phyloP scores from a whole-genome alignment of 2,113 vertebrate genomes.

The Xiphias gladius region DNA sequence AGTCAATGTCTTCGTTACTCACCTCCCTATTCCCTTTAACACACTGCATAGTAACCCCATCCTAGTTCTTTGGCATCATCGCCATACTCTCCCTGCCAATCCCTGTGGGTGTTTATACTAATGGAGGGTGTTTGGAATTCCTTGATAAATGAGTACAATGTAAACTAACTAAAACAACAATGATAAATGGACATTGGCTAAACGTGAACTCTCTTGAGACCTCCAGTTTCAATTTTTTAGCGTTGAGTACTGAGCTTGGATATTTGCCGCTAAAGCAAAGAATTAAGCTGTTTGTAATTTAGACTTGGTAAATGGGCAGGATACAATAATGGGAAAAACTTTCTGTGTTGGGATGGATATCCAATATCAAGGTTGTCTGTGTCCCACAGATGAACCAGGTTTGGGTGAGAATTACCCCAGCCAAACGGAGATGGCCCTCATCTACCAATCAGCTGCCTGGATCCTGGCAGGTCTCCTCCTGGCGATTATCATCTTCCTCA shows the following conservation, averaged over 20 bases:
- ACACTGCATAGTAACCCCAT: background rate
- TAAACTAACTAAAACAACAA: slow-evolving; percentile 28
- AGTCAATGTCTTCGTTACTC: background rate
- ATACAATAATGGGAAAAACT: background rate
- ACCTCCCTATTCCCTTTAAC: background rate
- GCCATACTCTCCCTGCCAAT: slow-evolving; percentile 8
- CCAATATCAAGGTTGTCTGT: slow-evolving; percentile 1
- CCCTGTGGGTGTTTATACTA: slow-evolving; percentile 27
- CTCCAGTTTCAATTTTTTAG: slow-evolving; percentile 15
- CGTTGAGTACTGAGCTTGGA: background rate
- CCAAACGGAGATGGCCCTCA: slow-evolving; percentile 82
- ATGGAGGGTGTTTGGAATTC: background rate
- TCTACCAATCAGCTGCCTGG: slow-evolving; percentile 89
- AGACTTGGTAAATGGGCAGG: slow-evolving; percentile 5
- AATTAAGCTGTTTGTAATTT: slow-evolving; percentile 31
- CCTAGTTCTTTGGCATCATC: slow-evolving; percentile 16
- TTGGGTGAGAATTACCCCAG: slow-evolving; percentile 72
- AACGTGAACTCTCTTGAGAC: slow-evolving; percentile 16
- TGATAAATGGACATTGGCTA: slow-evolving; percentile 25
- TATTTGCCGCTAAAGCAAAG: slow-evolving; percentile 2
- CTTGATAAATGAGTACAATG: slow-evolving; percentile 54
- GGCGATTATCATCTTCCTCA: slow-evolving; percentile 84
- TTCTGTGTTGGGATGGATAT: background rate
- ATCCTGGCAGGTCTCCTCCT: slow-evolving; percentile 86
- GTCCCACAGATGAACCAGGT: slow-evolving; percentile 66